phyloP scores from a whole-genome alignment of 2,888 invertebrate genomes.

The Macropis europaea region DNA sequence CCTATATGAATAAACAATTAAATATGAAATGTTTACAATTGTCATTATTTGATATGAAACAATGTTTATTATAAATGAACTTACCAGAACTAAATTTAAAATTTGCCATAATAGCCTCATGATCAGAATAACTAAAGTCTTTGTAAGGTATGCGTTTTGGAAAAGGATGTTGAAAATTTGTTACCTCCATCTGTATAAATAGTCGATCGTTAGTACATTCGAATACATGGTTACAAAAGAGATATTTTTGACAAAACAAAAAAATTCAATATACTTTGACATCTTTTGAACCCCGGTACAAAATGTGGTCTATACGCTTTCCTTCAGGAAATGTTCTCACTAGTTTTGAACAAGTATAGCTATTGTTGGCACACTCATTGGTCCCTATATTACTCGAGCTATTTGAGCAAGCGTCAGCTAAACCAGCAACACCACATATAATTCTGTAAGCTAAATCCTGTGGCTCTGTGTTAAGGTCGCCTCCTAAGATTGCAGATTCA shows the following conservation, averaged over 20 bases:
- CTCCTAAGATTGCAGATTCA: slow-evolving; percentile 93
- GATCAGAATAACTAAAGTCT: slow-evolving; percentile 92
- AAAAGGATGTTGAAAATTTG: slow-evolving; percentile 86
- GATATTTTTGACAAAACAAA: slow-evolving; percentile 5
- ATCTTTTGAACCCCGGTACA: slow-evolving; percentile 82
- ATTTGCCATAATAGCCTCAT: slow-evolving; percentile 89
- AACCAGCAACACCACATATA: slow-evolving; percentile 82
- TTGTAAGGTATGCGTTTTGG: slow-evolving; percentile 87
- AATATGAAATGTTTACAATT: background rate
- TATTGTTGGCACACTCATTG: slow-evolving; percentile 90
- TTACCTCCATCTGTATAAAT: slow-evolving; percentile 78
- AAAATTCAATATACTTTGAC: slow-evolving; percentile 64
- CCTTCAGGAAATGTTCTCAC: slow-evolving; percentile 85
- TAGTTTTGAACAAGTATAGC: slow-evolving; percentile 85
- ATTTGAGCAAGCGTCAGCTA: slow-evolving; percentile 81
- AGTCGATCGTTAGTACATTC: background rate
- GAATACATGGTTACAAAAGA: background rate
- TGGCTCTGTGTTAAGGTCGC: slow-evolving; percentile 96
- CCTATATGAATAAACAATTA: slow-evolving; percentile 53
- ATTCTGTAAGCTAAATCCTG: slow-evolving; percentile 89
- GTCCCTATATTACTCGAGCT: slow-evolving; percentile 83
- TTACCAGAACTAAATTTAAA: slow-evolving; percentile 71
- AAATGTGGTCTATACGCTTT: slow-evolving; percentile 95
- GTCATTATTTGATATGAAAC: slow-evolving; percentile 66
- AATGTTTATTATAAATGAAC: slow-evolving; percentile 66